Base-by-base conservation (phyloP, 2,113 vertebrate genomes). In the Scomber japonicus region DNA sequence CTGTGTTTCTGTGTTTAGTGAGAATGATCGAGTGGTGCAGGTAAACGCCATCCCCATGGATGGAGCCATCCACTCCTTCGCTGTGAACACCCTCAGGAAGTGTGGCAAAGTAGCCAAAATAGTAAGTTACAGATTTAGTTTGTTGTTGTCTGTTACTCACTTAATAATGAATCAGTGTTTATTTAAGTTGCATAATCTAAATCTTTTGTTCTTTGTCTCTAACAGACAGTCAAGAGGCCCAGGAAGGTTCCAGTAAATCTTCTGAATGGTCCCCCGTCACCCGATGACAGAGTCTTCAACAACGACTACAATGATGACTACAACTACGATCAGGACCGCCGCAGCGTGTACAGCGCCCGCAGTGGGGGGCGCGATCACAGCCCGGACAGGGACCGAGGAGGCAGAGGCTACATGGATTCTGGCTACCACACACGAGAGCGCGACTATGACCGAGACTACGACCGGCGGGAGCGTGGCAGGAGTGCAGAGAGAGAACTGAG, bases 61-160 rank as follows among this genome's bases (percentile, higher is more conserved):
- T 16, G 96, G 96, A 0, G 97, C 97, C 40, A 86, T 92, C 5
- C 97, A 99, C 93, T 95, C 97, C 11, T 98, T 98, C 45, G 98
- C 98, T 0, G 98, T 99, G 0, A 96, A 98, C 35, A 97, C 98
- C 57, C 95, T 99, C 82, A 96, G 97, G 75, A 99, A 99, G 85
- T 99, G 98, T 78, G 98, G 98, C 48, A 99, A 98, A 96, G 93
- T 97, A 0, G 98, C 98, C 24, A 96, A 96, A 86, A 97, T 99
- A 65, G 98, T 99, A 92, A 97, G 98, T 97, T 2, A 9, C 77
- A 5, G 5, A 40, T 71, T 46, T 66, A 9, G 0, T 63, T 30
- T 73, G 7, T 46, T 19, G 2, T 55, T 35, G 49, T 64, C 55
- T 53, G 19, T 46, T 27, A 27, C 2, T 16, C 3, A 30, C 0